phyloP scores from a whole-genome alignment of 2,113 vertebrate species.

The Sinocyclocheilus grahami region DNA sequence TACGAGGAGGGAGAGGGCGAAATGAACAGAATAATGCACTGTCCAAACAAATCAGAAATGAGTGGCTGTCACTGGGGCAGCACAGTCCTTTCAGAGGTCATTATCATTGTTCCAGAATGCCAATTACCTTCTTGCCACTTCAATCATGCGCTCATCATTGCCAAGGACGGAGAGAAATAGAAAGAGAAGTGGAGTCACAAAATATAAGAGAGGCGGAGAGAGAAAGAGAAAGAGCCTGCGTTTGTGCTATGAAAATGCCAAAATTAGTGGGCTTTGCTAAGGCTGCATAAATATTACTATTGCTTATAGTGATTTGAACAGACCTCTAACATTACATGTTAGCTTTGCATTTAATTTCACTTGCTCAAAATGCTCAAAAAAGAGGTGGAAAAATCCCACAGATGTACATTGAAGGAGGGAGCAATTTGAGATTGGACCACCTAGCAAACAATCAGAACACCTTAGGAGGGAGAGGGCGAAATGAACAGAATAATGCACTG shows the following conservation, averaged over 20 bases:
- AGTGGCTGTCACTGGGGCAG: slow-evolving; percentile 30
- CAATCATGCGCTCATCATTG: slow-evolving; percentile 59
- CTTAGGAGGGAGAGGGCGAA: slow-evolving; percentile 47
- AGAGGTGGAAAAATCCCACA: too few relatives aligned
- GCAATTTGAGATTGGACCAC: too few relatives aligned
- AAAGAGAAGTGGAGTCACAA: too few relatives aligned
- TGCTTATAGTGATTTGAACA: not conserved
- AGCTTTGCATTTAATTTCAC: too few relatives aligned
- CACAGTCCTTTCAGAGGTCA: slow-evolving; percentile 38
- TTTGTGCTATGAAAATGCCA: not conserved
- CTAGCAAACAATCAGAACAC: too few relatives aligned
- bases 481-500: slow-evolving; percentile 48
- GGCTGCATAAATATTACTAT: not conserved
- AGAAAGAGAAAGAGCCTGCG: not conserved
- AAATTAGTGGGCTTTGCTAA: not conserved
- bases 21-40: slow-evolving; percentile 47
- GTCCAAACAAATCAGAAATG: slow-evolving; percentile 61
- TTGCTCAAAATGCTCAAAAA: too few relatives aligned
- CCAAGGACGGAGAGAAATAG: slow-evolving; percentile 39
- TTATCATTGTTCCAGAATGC: slow-evolving; percentile 50
- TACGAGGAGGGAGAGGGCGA: slow-evolving; percentile 45
- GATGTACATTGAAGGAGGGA: too few relatives aligned
- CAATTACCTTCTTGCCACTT: slow-evolving; percentile 53
- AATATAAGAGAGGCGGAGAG: too few relatives aligned
- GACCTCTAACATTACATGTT: not conserved